Evolutionary conservation across 1,140 invertebrate species (phyloP), one percentile per base, ranked within the genome.

Genomic region (Aethina tumida): DNA sequence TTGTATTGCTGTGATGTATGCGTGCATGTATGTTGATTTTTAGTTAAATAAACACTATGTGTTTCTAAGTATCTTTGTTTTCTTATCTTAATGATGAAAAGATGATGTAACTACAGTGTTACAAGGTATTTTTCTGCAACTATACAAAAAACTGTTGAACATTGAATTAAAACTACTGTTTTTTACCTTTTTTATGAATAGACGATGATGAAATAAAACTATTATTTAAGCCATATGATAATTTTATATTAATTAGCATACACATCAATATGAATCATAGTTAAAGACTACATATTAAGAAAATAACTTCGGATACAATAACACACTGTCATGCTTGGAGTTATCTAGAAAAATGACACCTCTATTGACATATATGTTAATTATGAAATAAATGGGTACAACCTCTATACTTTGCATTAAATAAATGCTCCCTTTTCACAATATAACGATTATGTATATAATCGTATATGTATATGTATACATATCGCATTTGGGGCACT

Each of bases 381-480:
- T 61, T 58, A 53, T 35, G 30, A 51, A 45, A 40, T 28, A 50
- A 47, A 49, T 2, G 45, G 74, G 73, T 76, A 77, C 75, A 80
- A 79, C 77, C 71, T 80, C 81, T 83, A 81, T 81, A 84, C 79
- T 84, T 84, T 82, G 79, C 79, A 84, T 80, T 76, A 81, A 82
- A 84, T 73, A 82, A 82, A 82, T 81, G 79, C 75, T 55, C 53
- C 53, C 53, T 53, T 55, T 53, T 39, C 50, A 53, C 37, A 50
- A 48, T 52, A 51, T 41, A 35, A 40, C 42, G 39, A 35, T 38
- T 43, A 45, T 45, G 45, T 52, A 42, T 52, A 44, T 47, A 46
- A 47, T 49, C 37, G 32, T 47, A 21, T 20, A 8, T 24, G 12
- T 8, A 24, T 24, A 24, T 12, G 12, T 8, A 12, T 12, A 24